Evolutionary conservation across 2,888 invertebrate species (phyloP).

Genomic region (Autographa gamma): DNA sequence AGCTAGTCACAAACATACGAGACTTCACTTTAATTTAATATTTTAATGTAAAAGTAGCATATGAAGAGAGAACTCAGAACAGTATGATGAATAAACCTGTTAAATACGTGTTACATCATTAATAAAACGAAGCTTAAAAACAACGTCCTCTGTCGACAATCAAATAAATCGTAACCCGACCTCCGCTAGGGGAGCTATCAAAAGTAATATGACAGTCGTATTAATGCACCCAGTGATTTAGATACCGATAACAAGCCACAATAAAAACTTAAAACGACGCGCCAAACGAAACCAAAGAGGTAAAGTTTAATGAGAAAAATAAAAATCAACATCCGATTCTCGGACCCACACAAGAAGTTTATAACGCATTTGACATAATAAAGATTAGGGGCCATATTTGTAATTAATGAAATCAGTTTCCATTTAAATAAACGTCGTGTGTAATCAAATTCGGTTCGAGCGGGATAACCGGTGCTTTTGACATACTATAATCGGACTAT

Average conservation of each 20-base stretch:
- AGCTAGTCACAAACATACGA: slow-evolving; percentile 34
- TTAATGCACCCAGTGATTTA: slow-evolving; percentile 80
- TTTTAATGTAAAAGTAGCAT: slow-evolving; percentile 3
- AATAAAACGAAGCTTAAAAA: slow-evolving; percentile 56
- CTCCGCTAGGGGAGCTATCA: slow-evolving; percentile 65
- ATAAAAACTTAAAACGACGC: slow-evolving; percentile 75
- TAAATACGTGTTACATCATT: slow-evolving; percentile 62
- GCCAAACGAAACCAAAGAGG: slow-evolving; percentile 72
- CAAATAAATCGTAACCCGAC: slow-evolving; percentile 63
- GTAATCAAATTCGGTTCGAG: slow-evolving; percentile 71
- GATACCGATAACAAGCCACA: slow-evolving; percentile 80
- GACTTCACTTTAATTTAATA: slow-evolving; percentile 27
- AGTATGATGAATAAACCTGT: slow-evolving; percentile 6
- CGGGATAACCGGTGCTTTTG: slow-evolving; percentile 76
- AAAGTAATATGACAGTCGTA: slow-evolving; percentile 81
- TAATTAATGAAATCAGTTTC: slow-evolving; percentile 85
- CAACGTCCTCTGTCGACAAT: slow-evolving; percentile 53
- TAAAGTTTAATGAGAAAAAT: slow-evolving; percentile 65
- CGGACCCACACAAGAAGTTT: slow-evolving; percentile 65
- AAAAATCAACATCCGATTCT: slow-evolving; percentile 60
- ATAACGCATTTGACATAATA: slow-evolving; percentile 77
- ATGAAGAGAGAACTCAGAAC: background rate
- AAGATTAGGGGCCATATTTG: slow-evolving; percentile 80
- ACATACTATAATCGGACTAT: slow-evolving; percentile 70
- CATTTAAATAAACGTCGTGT: slow-evolving; percentile 73